A percentile compares a stretch with the other conserved stretches of the same genome.
Evolutionary conservation across 1,140 invertebrate genomes (phyloP).

Genomic region (Leptinotarsa undecemlineata): DNA sequence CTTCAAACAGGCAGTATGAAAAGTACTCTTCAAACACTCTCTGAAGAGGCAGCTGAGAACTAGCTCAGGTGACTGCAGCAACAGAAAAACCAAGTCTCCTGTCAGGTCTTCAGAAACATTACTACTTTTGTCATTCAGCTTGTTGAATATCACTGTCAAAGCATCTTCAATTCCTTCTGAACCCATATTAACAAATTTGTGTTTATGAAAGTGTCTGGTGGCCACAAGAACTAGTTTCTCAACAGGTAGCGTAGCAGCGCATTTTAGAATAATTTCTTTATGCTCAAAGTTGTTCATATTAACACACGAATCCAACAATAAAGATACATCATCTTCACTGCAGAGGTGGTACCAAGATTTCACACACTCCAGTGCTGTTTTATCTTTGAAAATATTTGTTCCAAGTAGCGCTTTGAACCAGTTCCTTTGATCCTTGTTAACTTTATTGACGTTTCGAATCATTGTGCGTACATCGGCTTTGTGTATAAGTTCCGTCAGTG

Average conservation of each 20-base stretch:
- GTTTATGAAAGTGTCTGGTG: slow-evolving; percentile 40
- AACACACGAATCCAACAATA: slow-evolving; percentile 35
- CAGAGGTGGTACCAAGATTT: slow-evolving; percentile 44
- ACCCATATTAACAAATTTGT: slow-evolving; percentile 40
- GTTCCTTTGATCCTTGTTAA: slow-evolving; percentile 44
- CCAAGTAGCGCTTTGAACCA: slow-evolving; percentile 49
- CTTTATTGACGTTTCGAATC: slow-evolving; percentile 43
- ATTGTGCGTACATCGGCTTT: slow-evolving; percentile 44
- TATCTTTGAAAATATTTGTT: slow-evolving; percentile 44
- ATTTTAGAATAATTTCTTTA: slow-evolving; percentile 46
- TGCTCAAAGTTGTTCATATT: slow-evolving; percentile 30
- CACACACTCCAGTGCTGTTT: slow-evolving; percentile 43
- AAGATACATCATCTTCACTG: slow-evolving; percentile 40
- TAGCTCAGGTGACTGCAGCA: slow-evolving; percentile 44
- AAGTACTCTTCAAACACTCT: slow-evolving; percentile 44
- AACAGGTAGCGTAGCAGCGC: slow-evolving; percentile 39
- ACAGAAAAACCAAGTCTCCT: slow-evolving; percentile 43
- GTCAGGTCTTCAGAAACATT: slow-evolving; percentile 31
- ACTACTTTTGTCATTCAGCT: slow-evolving; percentile 37
- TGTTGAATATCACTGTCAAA: slow-evolving; percentile 43
- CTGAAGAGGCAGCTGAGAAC: slow-evolving; percentile 40
- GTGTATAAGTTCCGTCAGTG: slow-evolving; percentile 44
- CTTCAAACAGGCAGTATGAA: slow-evolving; percentile 38
- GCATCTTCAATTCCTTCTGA: slow-evolving; percentile 30
- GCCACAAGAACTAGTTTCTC: slow-evolving; percentile 38